Conservation (phyloP, 2,113 vertebrate species). For the Lagenorhynchus albirostris region DNA sequence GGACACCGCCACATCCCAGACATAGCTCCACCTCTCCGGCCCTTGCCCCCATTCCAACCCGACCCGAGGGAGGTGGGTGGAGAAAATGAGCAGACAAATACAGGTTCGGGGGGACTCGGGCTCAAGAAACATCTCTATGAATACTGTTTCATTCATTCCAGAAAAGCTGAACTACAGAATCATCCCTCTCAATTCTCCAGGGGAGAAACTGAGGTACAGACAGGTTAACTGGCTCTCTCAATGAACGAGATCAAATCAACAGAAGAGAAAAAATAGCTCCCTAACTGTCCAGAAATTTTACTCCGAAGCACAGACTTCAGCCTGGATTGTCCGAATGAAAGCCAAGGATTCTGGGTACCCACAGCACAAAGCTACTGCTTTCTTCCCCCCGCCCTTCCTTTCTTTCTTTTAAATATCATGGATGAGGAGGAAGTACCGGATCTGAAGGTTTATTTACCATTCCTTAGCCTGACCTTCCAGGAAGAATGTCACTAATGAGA, state of each 20-base stretch:
- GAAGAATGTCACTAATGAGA: conserved; percentile 75
- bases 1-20: background rate
- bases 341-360: background rate
- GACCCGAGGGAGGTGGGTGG: background rate
- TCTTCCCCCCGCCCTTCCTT: background rate
- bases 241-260: background rate
- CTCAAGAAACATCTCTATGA: conserved; percentile 39
- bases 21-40: background rate
- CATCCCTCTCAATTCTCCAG: background rate
- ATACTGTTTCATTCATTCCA: background rate
- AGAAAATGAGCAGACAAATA: background rate
- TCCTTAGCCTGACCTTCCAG: conserved; percentile 70
- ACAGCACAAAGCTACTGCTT: background rate
- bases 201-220: conserved; percentile 9
- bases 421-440: conserved; percentile 49
- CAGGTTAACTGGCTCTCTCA: background rate
- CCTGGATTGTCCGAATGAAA: background rate
- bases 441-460: conserved; percentile 76
- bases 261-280: background rate
- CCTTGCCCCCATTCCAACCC: background rate
- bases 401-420: conserved; percentile 18
- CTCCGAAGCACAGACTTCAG: background rate
- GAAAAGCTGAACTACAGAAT: background rate
- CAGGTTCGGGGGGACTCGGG: background rate
- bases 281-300: background rate